phyloP scores from a whole-genome alignment of 2,888 invertebrate species.

The Globia sparganii region DNA sequence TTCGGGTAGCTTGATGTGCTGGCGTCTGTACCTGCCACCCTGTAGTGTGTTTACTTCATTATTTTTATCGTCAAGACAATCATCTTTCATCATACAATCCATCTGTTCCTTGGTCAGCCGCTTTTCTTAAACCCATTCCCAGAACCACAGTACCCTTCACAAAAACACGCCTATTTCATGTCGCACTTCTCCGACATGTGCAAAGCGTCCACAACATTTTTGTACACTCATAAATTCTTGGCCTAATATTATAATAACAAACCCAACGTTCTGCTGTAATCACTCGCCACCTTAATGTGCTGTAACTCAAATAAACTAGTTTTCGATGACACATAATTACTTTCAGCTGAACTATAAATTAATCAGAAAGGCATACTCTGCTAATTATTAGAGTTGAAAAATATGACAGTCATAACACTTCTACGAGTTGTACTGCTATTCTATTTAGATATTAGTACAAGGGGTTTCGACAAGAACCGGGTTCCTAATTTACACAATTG shows the following conservation, averaged over 20 bases:
- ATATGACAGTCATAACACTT: background rate
- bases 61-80: background rate
- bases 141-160: background rate
- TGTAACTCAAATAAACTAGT: slow-evolving; percentile 49
- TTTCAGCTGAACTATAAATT: slow-evolving; percentile 40
- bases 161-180: slow-evolving; percentile 18
- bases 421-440: no score
- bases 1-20: no score
- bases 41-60: background rate
- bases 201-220: slow-evolving; percentile 35
- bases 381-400: slow-evolving; percentile 28
- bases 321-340: slow-evolving; percentile 50
- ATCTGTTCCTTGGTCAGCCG: background rate
- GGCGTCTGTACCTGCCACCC: no score
- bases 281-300: slow-evolving; percentile 44
- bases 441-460: background rate
- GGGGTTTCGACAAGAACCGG: background rate
- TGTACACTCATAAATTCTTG: slow-evolving; percentile 23
- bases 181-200: slow-evolving; percentile 21
- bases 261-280: slow-evolving; percentile 25
- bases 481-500: slow-evolving; percentile 5
- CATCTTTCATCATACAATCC: background rate
- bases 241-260: slow-evolving; percentile 43
- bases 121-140: background rate
- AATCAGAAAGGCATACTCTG: slow-evolving; percentile 21